Conservation (phyloP, 2,888 invertebrate species). For the Clepsis dumicolana region DNA sequence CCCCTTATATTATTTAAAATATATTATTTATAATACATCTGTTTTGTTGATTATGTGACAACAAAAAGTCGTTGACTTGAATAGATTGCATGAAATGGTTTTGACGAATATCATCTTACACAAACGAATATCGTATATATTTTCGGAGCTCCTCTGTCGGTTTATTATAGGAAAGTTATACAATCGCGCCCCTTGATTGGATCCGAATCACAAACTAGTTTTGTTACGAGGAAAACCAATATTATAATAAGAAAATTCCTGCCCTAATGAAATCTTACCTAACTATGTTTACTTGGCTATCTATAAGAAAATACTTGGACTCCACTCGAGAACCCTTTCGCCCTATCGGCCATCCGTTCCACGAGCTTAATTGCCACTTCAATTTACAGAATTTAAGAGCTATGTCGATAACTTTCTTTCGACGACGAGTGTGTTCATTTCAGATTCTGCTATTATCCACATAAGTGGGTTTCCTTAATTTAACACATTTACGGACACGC, state of each 20-base stretch:
- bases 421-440: too few relatives aligned
- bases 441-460: too few relatives aligned
- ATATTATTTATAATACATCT: background rate
- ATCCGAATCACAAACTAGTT: constrained; percentile 25
- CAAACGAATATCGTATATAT: constrained; percentile 1
- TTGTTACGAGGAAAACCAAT: constrained; percentile 18
- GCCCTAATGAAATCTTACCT: constrained; percentile 5
- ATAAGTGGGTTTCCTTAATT: too few relatives aligned
- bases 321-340: background rate
- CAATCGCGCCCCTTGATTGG: constrained; percentile 4
- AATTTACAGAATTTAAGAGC: too few relatives aligned
- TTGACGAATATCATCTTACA: background rate
- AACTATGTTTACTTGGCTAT: background rate
- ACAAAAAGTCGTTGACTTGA: background rate
- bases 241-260: constrained; percentile 12
- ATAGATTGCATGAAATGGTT: background rate
- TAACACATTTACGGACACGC: too few relatives aligned
- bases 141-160: background rate
- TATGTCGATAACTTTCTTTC: background rate
- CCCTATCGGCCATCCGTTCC: background rate
- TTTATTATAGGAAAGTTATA: constrained; percentile 18
- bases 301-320: background rate
- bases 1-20: too few relatives aligned
- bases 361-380: background rate
- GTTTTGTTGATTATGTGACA: background rate